Percentiles rank a stretch among this genome's conserved stretches.
Conservation (phyloP, 2,888 invertebrate genomes). For the Brachyopa scutellaris region DNA sequence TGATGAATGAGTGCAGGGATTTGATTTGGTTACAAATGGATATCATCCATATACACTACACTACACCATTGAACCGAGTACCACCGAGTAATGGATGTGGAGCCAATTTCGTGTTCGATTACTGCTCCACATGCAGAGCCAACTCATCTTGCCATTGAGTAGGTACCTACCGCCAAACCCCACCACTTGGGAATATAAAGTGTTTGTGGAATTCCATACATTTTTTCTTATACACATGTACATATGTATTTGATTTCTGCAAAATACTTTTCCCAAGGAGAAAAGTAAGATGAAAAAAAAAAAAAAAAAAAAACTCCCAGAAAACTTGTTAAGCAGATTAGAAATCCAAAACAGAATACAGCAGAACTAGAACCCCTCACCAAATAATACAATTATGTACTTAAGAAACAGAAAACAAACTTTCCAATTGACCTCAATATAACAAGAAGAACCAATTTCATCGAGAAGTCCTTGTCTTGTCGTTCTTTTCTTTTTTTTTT, state of each 20-base stretch:
- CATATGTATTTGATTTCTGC: too few species aligned
- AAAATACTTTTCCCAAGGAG: too few species aligned
- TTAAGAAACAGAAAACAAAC: slow-evolving; percentile 64
- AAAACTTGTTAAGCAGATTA: slow-evolving; percentile 72
- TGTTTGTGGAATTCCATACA: too few species aligned
- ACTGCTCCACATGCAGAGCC: slow-evolving; percentile 11
- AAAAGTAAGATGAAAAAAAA: not conserved
- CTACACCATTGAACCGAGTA: not conserved
- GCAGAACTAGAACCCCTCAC: not conserved
- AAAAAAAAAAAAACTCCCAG: slow-evolving; percentile 43
- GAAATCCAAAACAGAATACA: slow-evolving; percentile 57
- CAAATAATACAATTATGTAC: slow-evolving; percentile 52
- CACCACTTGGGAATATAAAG: too few species aligned
- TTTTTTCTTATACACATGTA: too few species aligned
- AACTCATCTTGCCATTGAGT: slow-evolving; percentile 12
- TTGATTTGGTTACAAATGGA: slow-evolving; percentile 24
- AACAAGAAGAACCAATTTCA: slow-evolving; percentile 60
- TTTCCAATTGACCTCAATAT: slow-evolving; percentile 69
- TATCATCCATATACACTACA: slow-evolving; percentile 5
- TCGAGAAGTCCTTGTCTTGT: slow-evolving; percentile 64
- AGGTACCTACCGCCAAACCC: not conserved
- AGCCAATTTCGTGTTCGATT: slow-evolving; percentile 44
- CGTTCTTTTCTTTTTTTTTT: too few species aligned
- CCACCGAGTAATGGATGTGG: slow-evolving; percentile 24
- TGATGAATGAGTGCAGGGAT: slow-evolving; percentile 39